Evolutionary conservation across 2,888 invertebrate species (phyloP).

Genomic region (Nymphalis c-album): DNA sequence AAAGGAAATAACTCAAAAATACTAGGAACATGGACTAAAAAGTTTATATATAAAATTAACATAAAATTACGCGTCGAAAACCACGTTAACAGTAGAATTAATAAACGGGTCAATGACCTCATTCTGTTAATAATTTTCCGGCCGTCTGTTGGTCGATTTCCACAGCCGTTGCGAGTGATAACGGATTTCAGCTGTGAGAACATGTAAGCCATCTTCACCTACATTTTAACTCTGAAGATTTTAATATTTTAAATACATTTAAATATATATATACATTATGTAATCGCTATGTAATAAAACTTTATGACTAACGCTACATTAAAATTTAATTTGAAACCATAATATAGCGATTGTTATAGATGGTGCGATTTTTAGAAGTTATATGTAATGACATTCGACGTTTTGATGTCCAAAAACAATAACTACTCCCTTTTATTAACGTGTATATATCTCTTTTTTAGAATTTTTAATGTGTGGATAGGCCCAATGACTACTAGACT

Average conservation of each 20-base stretch:
- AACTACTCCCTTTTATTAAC: too few relatives aligned
- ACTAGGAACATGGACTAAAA: background rate
- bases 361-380: too few relatives aligned
- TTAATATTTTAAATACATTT: background rate
- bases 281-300: too few relatives aligned
- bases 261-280: too few relatives aligned
- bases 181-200: slow-evolving; percentile 21
- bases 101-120: slow-evolving; percentile 45
- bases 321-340: too few relatives aligned
- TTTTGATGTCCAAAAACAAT: too few relatives aligned
- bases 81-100: slow-evolving; percentile 40
- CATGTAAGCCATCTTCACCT: slow-evolving; percentile 14
- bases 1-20: slow-evolving; percentile 2
- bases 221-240: slow-evolving; percentile 7
- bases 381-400: too few relatives aligned
- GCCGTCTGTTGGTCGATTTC: slow-evolving; percentile 34
- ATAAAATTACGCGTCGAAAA: slow-evolving; percentile 25
- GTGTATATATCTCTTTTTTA: too few relatives aligned
- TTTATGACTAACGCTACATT: too few relatives aligned
- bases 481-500: too few relatives aligned
- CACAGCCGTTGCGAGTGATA: slow-evolving; percentile 28
- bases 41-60: background rate
- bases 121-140: slow-evolving; percentile 48
- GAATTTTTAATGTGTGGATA: too few relatives aligned
- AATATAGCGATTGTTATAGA: too few relatives aligned